Base-by-base conservation (phyloP, 2,797 vertebrate species). In the Lemur catta region DNA sequence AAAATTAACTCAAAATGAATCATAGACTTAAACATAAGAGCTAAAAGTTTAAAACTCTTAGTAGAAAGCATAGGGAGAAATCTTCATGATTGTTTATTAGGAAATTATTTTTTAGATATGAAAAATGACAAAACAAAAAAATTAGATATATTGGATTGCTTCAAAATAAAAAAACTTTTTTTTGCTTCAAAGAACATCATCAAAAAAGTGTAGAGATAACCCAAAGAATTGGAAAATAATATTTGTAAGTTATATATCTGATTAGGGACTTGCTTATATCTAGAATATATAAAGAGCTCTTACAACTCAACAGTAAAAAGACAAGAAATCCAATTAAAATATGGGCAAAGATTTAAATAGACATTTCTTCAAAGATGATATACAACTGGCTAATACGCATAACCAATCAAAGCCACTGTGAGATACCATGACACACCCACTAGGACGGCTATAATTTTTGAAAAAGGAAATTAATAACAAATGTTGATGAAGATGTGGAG, bases 41-140 rank as follows among this genome's bases (percentile, higher is more conserved):
- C 17, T 88, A 61, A 93, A 93, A 84, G 50, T 59, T 38, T 46
- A 84, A 78, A 91, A 43, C n/a, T 22, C 30, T 72, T 84, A 59
- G 48, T 55, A 43, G 33, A 71, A 89, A 87, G 26, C 13, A 28
- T 14, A 59, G 13, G 72, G 22, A 28, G 4, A 85, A 41, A 84
- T 67, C 11, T 28, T 52, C 26, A 35, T 48, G n/a, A 65, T 41
- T 52, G 3, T 72, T 50, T 61, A 2, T 61, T 67, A 67, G 78
- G 50, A 15, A 74, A 63, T 67, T 57, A 50, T 74, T 84, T 93
- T 38, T 72, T 71, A 89, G 11, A 74, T 61, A 57, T 46, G 26
- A 90, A 81, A 96, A 63, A 71, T 33, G 24, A 65, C 7, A 76
- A 92, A 80, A 59, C n/a, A 74, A 72, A 78, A n/a, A 87, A 92